Percentiles rank a stretch among this genome's conserved stretches.
These are phyloP conservation scores for Agonopterix alstromeriana DNA, from an alignment of 2,888 invertebrate species.

Conservation along the genomic window DNA sequence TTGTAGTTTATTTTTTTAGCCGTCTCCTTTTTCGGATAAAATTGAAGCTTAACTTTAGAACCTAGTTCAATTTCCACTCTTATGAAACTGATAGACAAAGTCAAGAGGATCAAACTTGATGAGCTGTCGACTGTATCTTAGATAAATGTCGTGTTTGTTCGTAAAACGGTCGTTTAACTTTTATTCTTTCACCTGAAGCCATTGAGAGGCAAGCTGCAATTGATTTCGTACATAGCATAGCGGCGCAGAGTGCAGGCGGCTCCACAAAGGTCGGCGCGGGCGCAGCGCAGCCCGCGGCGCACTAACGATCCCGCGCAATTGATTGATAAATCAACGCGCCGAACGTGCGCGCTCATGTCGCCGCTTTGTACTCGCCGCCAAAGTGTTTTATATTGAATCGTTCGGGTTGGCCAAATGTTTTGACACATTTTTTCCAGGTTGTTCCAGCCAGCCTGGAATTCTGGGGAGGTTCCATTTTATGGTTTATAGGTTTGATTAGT, in stretches of 20 bases:
- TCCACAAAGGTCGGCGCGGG: slow-evolving; percentile 15
- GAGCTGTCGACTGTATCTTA: no score
- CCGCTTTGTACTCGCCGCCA: background rate
- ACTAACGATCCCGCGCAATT: slow-evolving; percentile 32
- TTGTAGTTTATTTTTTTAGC: no score
- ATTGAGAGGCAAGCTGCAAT: background rate
- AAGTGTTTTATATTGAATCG: slow-evolving; percentile 1
- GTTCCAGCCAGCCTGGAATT: no score
- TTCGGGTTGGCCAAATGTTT: background rate
- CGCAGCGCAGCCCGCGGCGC: slow-evolving; percentile 29
- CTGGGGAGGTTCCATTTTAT: no score
- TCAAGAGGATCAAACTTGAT: no score
- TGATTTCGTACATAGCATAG: background rate
- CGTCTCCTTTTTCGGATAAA: no score
- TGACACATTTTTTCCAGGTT: no score
- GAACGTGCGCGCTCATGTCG: slow-evolving; percentile 1
- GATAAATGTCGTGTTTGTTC: no score
- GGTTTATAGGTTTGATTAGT: no score
- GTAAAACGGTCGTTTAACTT: no score
- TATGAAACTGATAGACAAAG: background rate
- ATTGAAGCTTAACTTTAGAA: no score
- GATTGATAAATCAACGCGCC: slow-evolving; percentile 41
- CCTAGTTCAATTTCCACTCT: background rate
- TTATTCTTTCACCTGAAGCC: no score
- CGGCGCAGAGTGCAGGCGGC: slow-evolving; percentile 2